Evolutionary conservation across 2,113 vertebrate species (phyloP), one percentile per base, ranked within the genome.

Genomic region (Argyrosomus japonicus): DNA sequence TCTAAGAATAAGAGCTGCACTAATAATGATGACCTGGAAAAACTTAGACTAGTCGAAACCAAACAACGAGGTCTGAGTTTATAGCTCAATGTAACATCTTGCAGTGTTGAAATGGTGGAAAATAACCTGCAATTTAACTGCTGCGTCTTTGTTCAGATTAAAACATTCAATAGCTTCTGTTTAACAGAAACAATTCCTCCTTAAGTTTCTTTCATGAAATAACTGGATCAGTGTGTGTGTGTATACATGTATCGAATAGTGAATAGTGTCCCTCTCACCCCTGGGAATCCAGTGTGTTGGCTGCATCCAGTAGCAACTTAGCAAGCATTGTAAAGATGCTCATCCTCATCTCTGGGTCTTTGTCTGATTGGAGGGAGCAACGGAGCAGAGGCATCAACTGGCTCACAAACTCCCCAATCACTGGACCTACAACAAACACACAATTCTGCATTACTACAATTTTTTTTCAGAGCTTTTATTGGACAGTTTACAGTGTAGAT

Each of bases 261-360:
- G 60, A 29, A 15, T 17, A 3, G 3, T 67, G 57, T 73, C 71
- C 47, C 14, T 78, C 97, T 89, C 92, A 99, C 98, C 97, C 96
- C 62, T 95, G 93, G 13, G 98, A 98, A 90, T 98, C 94, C 79
- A 99, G 14, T 0, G 96, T 97, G 91, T 96, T 95, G 12, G 57
- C 48, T 3, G 96, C 94, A 51, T 93, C 93, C 84, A 97, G 93
- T 48, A 99, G 92, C 85, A 98, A 81, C 58, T 95, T 95, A 19
- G 97, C 96, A 11, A 99, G 88, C 93, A 96, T 68, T 13, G 96
- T 95, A 58, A 99, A 97, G 68, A 98, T 88, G 82, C 94, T 96
- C 81, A 99, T 94, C n/a, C 96, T 94, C 96, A 99, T 94, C 85
- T 97, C 95, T 1, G 96, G 95, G 79, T 99, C 98, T 85, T 84